Conservation (phyloP, 2,888 invertebrate species). For the Apodemia hepburni region DNA sequence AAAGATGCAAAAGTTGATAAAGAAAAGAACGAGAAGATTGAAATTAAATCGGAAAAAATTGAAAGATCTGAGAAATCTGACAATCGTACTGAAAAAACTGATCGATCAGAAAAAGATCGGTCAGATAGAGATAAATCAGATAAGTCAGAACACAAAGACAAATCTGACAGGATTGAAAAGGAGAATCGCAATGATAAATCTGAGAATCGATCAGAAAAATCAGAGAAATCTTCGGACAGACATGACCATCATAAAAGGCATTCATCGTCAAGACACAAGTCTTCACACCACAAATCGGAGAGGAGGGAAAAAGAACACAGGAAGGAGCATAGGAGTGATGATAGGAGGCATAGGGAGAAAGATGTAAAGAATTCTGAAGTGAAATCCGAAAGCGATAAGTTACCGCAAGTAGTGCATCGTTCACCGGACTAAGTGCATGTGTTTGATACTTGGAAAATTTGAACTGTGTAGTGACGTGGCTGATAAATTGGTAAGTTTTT, state of each 20-base stretch:
- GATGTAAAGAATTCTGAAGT: conserved; percentile 32
- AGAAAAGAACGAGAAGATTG: conserved; percentile 29
- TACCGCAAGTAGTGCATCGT: conserved; percentile 52
- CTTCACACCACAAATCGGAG: conserved; percentile 50
- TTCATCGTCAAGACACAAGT: conserved; percentile 62
- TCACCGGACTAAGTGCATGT: conserved; percentile 54
- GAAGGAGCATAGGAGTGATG: conserved; percentile 52
- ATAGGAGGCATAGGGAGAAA: conserved; percentile 43
- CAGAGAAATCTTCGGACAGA: conserved; percentile 38
- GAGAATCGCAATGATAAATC: conserved; percentile 25
- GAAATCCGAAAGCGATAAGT: conserved; percentile 41
- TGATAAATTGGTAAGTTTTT: conserved; percentile 1
- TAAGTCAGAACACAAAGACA: conserved; percentile 25
- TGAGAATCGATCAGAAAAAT: conserved; percentile 31
- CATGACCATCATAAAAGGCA: conserved; percentile 57
- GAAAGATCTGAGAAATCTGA: conserved; percentile 30
- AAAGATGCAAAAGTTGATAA: conserved; percentile 31
- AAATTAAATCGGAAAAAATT: conserved; percentile 27
- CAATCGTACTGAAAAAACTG: conserved; percentile 24
- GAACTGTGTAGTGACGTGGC: conserved; percentile 24
- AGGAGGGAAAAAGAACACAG: conserved; percentile 50
- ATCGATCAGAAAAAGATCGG: conserved; percentile 24
- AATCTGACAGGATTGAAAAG: conserved; percentile 28
- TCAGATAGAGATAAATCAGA: conserved; percentile 21
- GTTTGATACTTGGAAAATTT: conserved; percentile 19